Evolutionary conservation across 2,113 vertebrate genomes (phyloP), one percentile per base, ranked within the genome.

Genomic region (Accipiter cooperii): DNA sequence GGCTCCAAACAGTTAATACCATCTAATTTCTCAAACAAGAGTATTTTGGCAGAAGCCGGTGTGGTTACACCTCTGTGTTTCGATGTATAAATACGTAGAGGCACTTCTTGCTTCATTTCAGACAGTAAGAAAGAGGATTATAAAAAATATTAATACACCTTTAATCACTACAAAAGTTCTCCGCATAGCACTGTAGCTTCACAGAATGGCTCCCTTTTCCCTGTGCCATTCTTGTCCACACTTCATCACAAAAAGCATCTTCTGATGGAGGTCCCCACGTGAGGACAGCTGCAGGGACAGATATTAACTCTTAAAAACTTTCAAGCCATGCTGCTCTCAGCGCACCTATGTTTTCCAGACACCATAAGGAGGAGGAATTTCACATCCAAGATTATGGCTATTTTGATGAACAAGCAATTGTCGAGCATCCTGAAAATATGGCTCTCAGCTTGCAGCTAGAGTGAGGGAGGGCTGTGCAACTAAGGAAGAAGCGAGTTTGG

Each of bases 211-310:
- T 52, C 26, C 77, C 77, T 42, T 26, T 9, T 31, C 36, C 2
- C 6, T 0, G 11, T 0, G 8, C 33, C 22, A 1, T 3, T 12
- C 52, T 14, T 12, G 24, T 5, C 58, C 24, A 4, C 21, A 0
- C 6, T 17, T 25, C 10, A 2, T 8, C 10, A 1, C 49, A 14
- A 25, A 3, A 5, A 28, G 22, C 40, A 12, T 4, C 21, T 13
- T 7, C 3, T 13, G 68, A 3, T 2, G 13, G 25, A 2, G 36
- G 51, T 49, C 13, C 74, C 77, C 24, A 3, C 0, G 10, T 1
- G 21, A 44, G 38, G 36, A 11, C 9, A 5, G 64, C 38, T 11
- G 54, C 1, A 8, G 54, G 44, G 64, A 10, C 38, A 55, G 47
- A 16, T 10, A 4, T 14, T 3, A 22, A 5, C 18, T 10, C 4